Conservation (phyloP, 2,113 vertebrate genomes). For the Rattus rattus region DNA sequence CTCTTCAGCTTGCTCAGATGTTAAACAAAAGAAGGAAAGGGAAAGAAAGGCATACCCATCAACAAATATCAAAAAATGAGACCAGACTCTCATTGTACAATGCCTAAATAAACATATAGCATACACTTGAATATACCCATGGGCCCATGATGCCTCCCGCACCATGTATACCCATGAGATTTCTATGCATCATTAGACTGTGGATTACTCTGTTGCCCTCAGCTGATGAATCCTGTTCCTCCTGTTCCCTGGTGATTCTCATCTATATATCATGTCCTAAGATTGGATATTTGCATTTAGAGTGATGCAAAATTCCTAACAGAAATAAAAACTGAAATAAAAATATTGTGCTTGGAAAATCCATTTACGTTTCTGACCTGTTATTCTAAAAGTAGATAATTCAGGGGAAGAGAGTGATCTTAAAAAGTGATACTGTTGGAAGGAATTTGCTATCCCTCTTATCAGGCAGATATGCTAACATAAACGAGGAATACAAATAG, state of each 20-base stretch:
- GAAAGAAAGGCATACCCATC: background rate
- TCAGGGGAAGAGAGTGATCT: background rate
- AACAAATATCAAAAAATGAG: background rate
- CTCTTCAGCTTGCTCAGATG: background rate
- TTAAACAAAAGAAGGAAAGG: too few species aligned
- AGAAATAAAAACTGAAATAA: background rate
- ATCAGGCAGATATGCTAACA: background rate
- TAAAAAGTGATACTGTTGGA: background rate
- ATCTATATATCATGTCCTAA: background rate
- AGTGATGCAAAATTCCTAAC: background rate
- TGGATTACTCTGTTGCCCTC: background rate
- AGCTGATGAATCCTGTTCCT: background rate
- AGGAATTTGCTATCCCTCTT: background rate
- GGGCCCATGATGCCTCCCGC: background rate
- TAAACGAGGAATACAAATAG: background rate
- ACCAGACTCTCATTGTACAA: background rate
- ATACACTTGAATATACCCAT: background rate
- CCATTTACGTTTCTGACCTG: background rate
- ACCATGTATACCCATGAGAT: background rate
- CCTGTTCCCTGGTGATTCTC: background rate
- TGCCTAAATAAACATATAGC: background rate
- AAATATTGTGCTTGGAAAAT: background rate
- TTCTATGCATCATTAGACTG: too few species aligned
- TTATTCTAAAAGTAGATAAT: background rate
- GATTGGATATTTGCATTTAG: background rate